A percentile compares a stretch with the other conserved stretches of the same genome.
Conservation (phyloP, 37 sponge, comb jelly and placozoan species). For the Axinella damicornis region DNA sequence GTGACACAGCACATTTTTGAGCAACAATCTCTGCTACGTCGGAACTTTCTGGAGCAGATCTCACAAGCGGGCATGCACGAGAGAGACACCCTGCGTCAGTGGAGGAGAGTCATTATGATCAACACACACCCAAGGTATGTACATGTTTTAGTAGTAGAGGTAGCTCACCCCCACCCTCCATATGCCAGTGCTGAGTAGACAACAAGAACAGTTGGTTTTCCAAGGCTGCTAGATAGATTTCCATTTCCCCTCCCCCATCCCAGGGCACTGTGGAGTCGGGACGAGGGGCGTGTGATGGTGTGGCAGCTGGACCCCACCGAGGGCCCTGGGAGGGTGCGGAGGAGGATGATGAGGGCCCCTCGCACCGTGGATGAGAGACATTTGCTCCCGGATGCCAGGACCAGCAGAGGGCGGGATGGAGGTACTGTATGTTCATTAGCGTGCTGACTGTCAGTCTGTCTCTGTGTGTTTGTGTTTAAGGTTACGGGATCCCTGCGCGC, state of each 20-base stretch:
- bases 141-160: no score
- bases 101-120: slow-evolving; percentile 67
- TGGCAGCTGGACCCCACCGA: slow-evolving; percentile 98
- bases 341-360: slow-evolving; percentile 77
- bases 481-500: no score
- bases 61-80: slow-evolving; percentile 15
- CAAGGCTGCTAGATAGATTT: no score
- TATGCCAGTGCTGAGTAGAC: no score
- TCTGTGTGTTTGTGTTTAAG: slow-evolving; percentile 26
- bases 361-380: slow-evolving; percentile 61
- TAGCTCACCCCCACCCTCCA: no score
- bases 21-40: slow-evolving; percentile 38
- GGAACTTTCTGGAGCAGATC: slow-evolving; percentile 58
- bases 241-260: not conserved
- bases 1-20: slow-evolving; percentile 55
- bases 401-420: not conserved
- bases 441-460: slow-evolving; percentile 4
- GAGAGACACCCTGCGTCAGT: slow-evolving; percentile 50
- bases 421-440: slow-evolving; percentile 1
- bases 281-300: slow-evolving; percentile 78
- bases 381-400: slow-evolving; percentile 50
- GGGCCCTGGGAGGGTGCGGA: slow-evolving; percentile 84
- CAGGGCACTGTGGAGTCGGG: slow-evolving; percentile 82
- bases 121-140: slow-evolving; percentile 83
- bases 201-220: no score